phyloP scores from a whole-genome alignment of 92 coral and sea anemone species.

The Palythoa heliodiscus region DNA sequence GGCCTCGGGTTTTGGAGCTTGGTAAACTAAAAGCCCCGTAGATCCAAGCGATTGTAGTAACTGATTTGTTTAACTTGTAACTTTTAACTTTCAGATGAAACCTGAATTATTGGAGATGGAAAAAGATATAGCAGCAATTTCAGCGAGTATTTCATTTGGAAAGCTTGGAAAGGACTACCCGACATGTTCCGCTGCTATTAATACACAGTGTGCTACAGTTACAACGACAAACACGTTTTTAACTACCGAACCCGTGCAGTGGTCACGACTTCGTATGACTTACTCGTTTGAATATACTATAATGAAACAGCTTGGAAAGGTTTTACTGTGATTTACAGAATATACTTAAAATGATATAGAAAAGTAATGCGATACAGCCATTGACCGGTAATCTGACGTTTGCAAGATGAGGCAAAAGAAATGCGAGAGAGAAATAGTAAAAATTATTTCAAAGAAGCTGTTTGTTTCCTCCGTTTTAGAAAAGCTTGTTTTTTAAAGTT shows the following conservation, averaged over 20 bases:
- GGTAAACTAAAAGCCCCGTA: no score
- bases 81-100: conserved; percentile 29
- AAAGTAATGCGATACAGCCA: background rate
- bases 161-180: conserved; percentile 53
- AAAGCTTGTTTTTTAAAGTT: background rate
- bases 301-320: conserved; percentile 96
- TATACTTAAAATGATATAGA: background rate
- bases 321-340: conserved; percentile 56
- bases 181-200: conserved; percentile 40
- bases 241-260: conserved; percentile 94
- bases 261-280: conserved; percentile 96
- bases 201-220: conserved; percentile 67
- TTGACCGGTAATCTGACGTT: background rate
- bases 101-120: conserved; percentile 40
- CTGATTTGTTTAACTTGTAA: background rate
- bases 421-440: background rate
- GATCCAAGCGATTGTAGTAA: background rate
- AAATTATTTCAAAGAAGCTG: background rate
- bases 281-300: conserved; percentile 97
- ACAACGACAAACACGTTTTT: conserved; percentile 70
- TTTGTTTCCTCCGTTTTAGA: background rate
- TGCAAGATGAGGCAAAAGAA: background rate
- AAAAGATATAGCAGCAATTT: conserved; percentile 70
- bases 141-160: conserved; percentile 54
- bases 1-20: no score